Evolutionary conservation across 2,888 invertebrate species (phyloP).

Genomic region (Boloria selene): DNA sequence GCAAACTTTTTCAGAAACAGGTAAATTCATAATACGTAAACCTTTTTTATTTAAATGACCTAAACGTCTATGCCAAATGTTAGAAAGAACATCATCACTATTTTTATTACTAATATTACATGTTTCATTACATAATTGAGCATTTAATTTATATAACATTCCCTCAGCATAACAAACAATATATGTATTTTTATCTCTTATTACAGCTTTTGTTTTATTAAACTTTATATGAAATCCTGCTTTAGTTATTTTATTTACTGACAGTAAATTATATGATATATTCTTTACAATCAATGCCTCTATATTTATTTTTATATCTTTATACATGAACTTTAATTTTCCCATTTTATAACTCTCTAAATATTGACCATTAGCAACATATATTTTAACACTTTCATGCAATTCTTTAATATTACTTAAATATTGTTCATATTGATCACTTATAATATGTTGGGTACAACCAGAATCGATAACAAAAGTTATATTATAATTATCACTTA

Average conservation of each 20-base stretch:
- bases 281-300: background rate
- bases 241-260: background rate
- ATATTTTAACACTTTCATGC: too few species aligned
- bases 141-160: background rate
- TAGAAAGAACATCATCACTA: constrained; percentile 6
- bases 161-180: background rate
- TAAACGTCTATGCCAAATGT: constrained; percentile 32
- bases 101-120: background rate
- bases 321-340: too few species aligned
- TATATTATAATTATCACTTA: too few species aligned
- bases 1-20: constrained; percentile 20
- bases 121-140: background rate
- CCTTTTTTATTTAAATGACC: constrained; percentile 35
- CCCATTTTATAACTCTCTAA: too few species aligned
- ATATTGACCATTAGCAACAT: too few species aligned
- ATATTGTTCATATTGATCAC: too few species aligned
- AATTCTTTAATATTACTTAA: too few species aligned
- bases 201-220: background rate
- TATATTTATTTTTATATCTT: too few species aligned
- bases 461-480: too few species aligned
- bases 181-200: background rate
- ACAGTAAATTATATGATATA: background rate
- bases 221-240: background rate
- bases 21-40: constrained; percentile 27
- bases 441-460: too few species aligned